phyloP scores from a whole-genome alignment of 2,888 invertebrate species.

The Sabatieria punctata region DNA sequence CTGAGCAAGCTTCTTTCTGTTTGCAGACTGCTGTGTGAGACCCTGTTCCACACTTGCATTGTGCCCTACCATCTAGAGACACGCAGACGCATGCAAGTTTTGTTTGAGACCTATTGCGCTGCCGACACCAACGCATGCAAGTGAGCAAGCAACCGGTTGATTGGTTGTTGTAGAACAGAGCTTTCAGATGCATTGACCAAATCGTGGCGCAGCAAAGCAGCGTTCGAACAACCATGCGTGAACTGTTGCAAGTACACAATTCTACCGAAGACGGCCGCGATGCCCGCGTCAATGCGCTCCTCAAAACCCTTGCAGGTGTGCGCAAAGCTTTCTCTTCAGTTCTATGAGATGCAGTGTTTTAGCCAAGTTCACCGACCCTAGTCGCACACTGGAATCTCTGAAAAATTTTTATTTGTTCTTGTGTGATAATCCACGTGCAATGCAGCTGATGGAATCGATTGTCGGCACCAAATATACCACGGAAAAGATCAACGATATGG shows the following conservation, averaged over 20 bases:
- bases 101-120: slow-evolving; percentile 75
- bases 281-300: too few species aligned
- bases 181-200: too few species aligned
- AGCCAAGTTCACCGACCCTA: too few species aligned
- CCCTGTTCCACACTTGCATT: slow-evolving; percentile 75
- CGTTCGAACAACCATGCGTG: too few species aligned
- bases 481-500: slow-evolving; percentile 78
- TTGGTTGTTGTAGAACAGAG: too few species aligned
- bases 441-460: slow-evolving; percentile 62
- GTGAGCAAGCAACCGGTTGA: too few species aligned
- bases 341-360: too few species aligned
- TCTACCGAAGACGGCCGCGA: too few species aligned
- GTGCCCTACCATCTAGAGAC: slow-evolving; percentile 78
- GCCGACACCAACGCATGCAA: slow-evolving; percentile 87
- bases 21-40: slow-evolving; percentile 58
- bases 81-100: slow-evolving; percentile 72
- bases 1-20: slow-evolving; percentile 4
- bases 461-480: slow-evolving; percentile 69
- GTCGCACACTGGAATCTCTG: slow-evolving; percentile 42
- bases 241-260: too few species aligned
- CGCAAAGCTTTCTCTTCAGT: too few species aligned
- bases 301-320: too few species aligned
- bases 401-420: slow-evolving; percentile 33
- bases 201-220: too few species aligned
- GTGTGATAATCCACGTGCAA: slow-evolving; percentile 44